Percentiles rank a stretch among this genome's conserved stretches.
These are phyloP conservation scores for Ptilodon capucinus DNA, from an alignment of 2,888 invertebrate species.

Conservation along the genomic window DNA sequence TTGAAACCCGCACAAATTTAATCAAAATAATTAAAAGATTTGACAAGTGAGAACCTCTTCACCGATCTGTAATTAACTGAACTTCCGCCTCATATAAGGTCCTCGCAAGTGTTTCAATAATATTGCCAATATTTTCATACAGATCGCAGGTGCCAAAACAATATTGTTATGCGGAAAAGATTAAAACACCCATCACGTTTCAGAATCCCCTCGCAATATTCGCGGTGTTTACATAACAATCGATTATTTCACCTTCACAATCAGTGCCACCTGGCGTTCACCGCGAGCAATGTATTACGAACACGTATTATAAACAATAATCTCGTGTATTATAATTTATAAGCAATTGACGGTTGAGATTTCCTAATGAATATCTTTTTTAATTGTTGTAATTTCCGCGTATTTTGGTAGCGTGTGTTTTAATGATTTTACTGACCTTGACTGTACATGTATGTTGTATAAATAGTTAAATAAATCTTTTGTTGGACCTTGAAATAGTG, in stretches of 20 bases:
- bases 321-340: not conserved
- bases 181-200: conserved; percentile 1
- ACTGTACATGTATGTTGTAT: no score
- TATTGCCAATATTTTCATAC: not conserved
- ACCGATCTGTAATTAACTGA: no score
- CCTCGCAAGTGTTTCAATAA: not conserved
- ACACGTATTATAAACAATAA: conserved; percentile 2
- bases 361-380: not conserved
- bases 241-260: conserved; percentile 1
- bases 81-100: no score
- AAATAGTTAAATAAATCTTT: no score
- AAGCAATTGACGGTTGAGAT: not conserved
- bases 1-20: no score
- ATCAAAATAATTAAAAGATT: no score
- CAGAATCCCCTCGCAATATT: conserved; percentile 5
- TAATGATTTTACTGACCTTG: not conserved
- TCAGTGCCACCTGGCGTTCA: not conserved
- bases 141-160: not conserved
- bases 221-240: conserved; percentile 14
- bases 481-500: no score
- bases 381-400: not conserved
- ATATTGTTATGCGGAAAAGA: not conserved
- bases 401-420: not conserved
- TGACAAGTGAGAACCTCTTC: no score
- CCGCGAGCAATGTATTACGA: conserved; percentile 3